These are phyloP conservation scores for Caerostris extrusa DNA, from an alignment of 1,140 invertebrate genomes.

Conservation along the genomic window DNA sequence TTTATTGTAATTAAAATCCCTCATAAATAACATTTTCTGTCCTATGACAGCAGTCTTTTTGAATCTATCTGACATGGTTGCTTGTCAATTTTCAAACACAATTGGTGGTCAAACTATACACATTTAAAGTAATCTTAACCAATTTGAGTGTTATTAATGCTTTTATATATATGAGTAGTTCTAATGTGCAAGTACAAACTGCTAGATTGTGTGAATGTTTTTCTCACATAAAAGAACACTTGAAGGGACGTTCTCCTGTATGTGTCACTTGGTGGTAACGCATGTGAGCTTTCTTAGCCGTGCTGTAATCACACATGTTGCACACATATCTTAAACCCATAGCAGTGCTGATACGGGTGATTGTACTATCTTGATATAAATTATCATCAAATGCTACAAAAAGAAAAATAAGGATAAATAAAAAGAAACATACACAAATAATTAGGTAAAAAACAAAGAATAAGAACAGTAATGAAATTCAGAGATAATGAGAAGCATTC, in stretches of 20 bases:
- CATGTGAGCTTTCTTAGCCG: constrained; percentile 26
- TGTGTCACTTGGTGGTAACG: constrained; percentile 79
- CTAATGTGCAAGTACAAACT: not conserved
- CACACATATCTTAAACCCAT: not conserved
- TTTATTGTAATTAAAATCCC: no score
- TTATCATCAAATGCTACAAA: not conserved
- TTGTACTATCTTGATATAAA: not conserved
- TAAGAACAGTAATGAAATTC: no score
- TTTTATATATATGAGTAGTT: not conserved
- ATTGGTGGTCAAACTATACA: no score
- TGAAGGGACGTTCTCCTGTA: constrained; percentile 84
- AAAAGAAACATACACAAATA: no score
- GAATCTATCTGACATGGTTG: no score
- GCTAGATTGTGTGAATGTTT: constrained; percentile 66
- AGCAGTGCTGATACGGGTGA: not conserved
- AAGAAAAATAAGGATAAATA: not conserved
- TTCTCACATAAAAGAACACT: constrained; percentile 84
- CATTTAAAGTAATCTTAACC: no score
- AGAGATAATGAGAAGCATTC: no score
- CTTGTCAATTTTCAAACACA: no score
- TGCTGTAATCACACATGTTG: constrained; percentile 10
- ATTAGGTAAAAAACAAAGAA: no score
- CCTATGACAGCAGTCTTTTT: no score
- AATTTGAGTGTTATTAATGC: no score
- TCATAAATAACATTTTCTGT: no score